These are phyloP conservation scores for Danaus melanippus DNA, from an alignment of 1,140 invertebrate species.

Conservation along the genomic window DNA sequence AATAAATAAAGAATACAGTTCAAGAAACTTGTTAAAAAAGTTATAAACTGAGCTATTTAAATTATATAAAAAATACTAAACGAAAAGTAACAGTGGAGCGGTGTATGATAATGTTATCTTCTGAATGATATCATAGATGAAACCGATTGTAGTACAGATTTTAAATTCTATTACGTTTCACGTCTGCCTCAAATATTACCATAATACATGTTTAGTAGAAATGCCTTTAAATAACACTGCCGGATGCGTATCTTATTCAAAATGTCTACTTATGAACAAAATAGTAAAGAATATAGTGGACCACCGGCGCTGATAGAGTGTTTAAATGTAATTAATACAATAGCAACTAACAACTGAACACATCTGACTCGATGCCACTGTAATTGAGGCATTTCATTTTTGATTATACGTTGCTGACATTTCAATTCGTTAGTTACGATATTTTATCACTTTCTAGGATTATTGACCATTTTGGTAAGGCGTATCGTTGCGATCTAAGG, in stretches of 20 bases:
- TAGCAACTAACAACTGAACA: slow-evolving; percentile 13
- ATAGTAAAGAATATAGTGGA: slow-evolving; percentile 16
- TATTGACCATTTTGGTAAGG: slow-evolving; percentile 50
- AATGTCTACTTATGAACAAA: slow-evolving; percentile 22
- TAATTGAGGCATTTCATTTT: slow-evolving; percentile 18
- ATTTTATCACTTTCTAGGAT: slow-evolving; percentile 44
- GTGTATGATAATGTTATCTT: slow-evolving; percentile 32
- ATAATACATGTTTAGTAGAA: slow-evolving; percentile 36
- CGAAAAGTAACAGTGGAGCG: slow-evolving; percentile 15
- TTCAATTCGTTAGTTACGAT: slow-evolving; percentile 43
- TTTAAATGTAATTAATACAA: slow-evolving; percentile 15
- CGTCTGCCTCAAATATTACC: slow-evolving; percentile 29
- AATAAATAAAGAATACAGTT: too few relatives aligned
- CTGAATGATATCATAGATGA: slow-evolving; percentile 27
- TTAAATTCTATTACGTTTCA: slow-evolving; percentile 35
- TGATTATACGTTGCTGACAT: slow-evolving; percentile 45
- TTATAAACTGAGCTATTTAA: slow-evolving; percentile 14
- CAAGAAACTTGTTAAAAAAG: too few relatives aligned
- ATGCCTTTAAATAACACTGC: slow-evolving; percentile 27
- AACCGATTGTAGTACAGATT: slow-evolving; percentile 29
- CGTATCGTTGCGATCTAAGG: slow-evolving; percentile 46
- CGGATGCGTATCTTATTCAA: slow-evolving; percentile 28
- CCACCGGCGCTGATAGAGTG: slow-evolving; percentile 18
- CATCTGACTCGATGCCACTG: slow-evolving; percentile 6
- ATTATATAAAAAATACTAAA: slow-evolving; percentile 22